phyloP scores from a whole-genome alignment of 2,888 invertebrate genomes.

The Magallana nippona region DNA sequence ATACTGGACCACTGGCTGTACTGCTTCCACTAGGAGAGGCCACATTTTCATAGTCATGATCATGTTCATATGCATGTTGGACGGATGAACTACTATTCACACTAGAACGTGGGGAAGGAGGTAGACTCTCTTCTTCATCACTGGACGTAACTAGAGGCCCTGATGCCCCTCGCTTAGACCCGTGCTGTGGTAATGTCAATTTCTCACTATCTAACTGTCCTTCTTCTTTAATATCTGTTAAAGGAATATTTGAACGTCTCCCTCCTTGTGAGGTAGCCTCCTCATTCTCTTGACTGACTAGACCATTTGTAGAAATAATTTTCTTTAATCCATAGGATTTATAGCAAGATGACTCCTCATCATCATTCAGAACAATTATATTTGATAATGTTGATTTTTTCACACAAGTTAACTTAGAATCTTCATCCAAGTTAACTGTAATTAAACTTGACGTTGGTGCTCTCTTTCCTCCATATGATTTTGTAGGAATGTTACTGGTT shows the following conservation, averaged over 20 bases:
- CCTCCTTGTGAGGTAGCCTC: not conserved
- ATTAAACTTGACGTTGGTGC: conserved; percentile 43
- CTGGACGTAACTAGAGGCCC: conserved; percentile 69
- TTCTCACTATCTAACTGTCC: conserved; percentile 1
- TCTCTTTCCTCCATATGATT: conserved; percentile 46
- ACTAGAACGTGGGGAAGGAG: conserved; percentile 47
- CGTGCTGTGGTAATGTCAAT: conserved; percentile 34
- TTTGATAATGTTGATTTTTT: conserved; percentile 20
- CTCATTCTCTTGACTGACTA: conserved; percentile 21
- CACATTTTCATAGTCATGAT: conserved; percentile 76
- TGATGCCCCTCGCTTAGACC: conserved; percentile 65
- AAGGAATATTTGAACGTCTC: not conserved
- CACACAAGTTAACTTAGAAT: conserved; percentile 21
- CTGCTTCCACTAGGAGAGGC: conserved; percentile 76
- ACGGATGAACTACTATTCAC: conserved; percentile 44
- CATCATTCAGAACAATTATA: conserved; percentile 16
- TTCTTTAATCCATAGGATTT: conserved; percentile 35
- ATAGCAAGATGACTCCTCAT: conserved; percentile 2
- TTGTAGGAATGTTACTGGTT: conserved; percentile 1
- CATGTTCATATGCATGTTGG: conserved; percentile 70
- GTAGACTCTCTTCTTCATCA: conserved; percentile 63
- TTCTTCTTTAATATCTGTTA: conserved; percentile 25
- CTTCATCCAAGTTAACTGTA: conserved; percentile 25
- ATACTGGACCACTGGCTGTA: conserved; percentile 77
- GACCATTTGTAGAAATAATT: conserved; percentile 28